Base-by-base conservation (phyloP, 2,888 invertebrate species). In the Gymnoscelis rufifasciata region DNA sequence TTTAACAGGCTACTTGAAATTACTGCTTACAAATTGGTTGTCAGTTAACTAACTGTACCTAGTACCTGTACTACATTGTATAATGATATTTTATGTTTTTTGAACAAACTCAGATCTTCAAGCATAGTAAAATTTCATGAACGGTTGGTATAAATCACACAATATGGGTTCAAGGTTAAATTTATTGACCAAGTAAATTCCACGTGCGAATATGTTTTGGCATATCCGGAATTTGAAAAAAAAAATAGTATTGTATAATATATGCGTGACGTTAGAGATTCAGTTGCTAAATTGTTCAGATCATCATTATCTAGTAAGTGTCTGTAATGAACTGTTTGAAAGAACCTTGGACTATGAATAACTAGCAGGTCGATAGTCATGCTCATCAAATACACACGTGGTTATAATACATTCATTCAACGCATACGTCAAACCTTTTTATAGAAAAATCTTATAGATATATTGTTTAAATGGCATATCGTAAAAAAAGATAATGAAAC, bases 161-260 rank as follows among this genome's bases (percentile, higher is more conserved):
- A 14, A 28, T 27, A 29, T 7, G 14, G 5, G 29, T 39, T 36
- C 33, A 33, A 36, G 30, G 33, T 36, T 43, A 36, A 35, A 47
- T 39, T 43, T 33, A 43, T 30, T 48, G 47, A 43, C 43, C 43
- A 39, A 48, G 43, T 43, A 38, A 47, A 46, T 15, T 23, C 8
- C 7, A 31, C n/a, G 13, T 8, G 27, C 3, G 31, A 12, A 31
- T 6, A 33, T 3, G 10, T n/a, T 19, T 19, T 19, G 13, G 4
- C n/a, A 13, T n/a, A 4, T 31, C 15, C 31, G 31, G n/a, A 14
- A 19, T 11, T 10, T 14, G 19, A 33, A 15, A 19, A 19, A 3
- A 7, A 7, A 26, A 26, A 26, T 26, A 7, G 7, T 6, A 7
- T 7, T 35, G 11, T 19, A 15, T n/a, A n/a, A n/a, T n/a, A n/a